Base-by-base conservation (phyloP, 2,888 invertebrate species). In the Hanleya hanleyi region DNA sequence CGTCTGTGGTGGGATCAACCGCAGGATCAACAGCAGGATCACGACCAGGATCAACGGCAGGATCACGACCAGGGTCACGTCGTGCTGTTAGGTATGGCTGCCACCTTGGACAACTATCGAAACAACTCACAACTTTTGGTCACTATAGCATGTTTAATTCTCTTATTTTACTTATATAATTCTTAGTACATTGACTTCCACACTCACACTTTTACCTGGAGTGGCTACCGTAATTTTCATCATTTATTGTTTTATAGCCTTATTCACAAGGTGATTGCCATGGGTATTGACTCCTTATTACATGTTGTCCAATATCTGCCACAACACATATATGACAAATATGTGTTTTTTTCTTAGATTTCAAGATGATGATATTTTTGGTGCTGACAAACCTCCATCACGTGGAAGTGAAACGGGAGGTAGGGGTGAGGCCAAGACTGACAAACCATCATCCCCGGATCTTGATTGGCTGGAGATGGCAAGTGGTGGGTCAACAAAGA, bases 1-100 rank as follows among this genome's bases (percentile, higher is more conserved):
- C 86, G 76, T 92, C 41, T 95, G 29, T 57, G 57, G 96, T 91
- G 91, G 36, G 96, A 95, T 15, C 95, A 95, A 94, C 95, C 95
- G 84, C 96, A 95, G n/a, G 97, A 95, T 41, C 97, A 95, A 86
- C 97, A 95, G 97, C 96, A 95, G 32, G 93, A 95, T 90, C 97
- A 95, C 91, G 94, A 94, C 84, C 95, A 95, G 84, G 93, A 96
- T 83, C 94, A 94, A 91, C 95, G 96, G 96, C 67, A 51, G 70
- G 49, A 33, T 35, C n/a, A 26, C 32, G 6, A 47, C 32, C n/a
- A n/a, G n/a, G n/a, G n/a, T n/a, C n/a, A n/a, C n/a, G n/a, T n/a
- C n/a, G n/a, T n/a, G n/a, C n/a, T n/a, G n/a, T n/a, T n/a, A n/a
- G n/a, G n/a, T n/a, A n/a, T n/a, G n/a, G n/a, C n/a, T n/a, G n/a